A percentile compares a stretch with the other conserved stretches of the same genome.
Evolutionary conservation across 2,888 invertebrate species (phyloP).

Genomic region (Herminia tarsipennalis): DNA sequence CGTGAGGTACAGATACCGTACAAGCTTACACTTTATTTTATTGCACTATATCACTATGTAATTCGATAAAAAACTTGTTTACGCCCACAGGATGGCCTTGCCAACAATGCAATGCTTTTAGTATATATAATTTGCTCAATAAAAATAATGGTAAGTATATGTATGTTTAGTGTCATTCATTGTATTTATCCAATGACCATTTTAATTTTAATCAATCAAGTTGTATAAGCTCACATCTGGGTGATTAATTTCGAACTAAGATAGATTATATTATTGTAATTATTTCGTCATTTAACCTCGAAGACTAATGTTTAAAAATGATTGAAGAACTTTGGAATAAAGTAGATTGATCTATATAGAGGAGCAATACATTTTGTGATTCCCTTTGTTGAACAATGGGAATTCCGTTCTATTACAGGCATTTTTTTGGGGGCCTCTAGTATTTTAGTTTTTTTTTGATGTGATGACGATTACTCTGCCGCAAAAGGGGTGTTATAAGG

Average conservation of each 20-base stretch:
- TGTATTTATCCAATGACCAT: slow-evolving; percentile 5
- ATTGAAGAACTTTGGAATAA: too few species aligned
- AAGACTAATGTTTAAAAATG: too few species aligned
- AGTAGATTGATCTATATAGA: too few species aligned
- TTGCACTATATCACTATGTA: slow-evolving; percentile 19
- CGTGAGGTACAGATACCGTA: slow-evolving; percentile 24
- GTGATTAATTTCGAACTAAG: not conserved
- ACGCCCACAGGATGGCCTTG: slow-evolving; percentile 55
- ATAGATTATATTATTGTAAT: slow-evolving; percentile 8
- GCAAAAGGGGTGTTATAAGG: too few species aligned
- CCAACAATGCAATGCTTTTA: slow-evolving; percentile 49
- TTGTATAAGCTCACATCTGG: not conserved
- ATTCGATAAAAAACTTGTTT: slow-evolving; percentile 35
- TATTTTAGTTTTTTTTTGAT: too few species aligned
- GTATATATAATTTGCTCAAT: slow-evolving; percentile 29
- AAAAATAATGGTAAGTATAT: slow-evolving; percentile 24
- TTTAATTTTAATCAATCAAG: slow-evolving; percentile 11
- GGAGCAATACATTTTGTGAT: too few species aligned
- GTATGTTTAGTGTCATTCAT: slow-evolving; percentile 9
- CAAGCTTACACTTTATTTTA: slow-evolving; percentile 25
- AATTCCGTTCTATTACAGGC: too few species aligned
- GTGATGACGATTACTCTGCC: too few species aligned
- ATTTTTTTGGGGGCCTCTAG: too few species aligned
- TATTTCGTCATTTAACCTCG: too few species aligned
- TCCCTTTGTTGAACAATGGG: too few species aligned